A percentile compares a stretch with the other conserved stretches of the same genome.
Evolutionary conservation across 2,113 vertebrate species (phyloP).

Genomic region (Tupaia tana): DNA sequence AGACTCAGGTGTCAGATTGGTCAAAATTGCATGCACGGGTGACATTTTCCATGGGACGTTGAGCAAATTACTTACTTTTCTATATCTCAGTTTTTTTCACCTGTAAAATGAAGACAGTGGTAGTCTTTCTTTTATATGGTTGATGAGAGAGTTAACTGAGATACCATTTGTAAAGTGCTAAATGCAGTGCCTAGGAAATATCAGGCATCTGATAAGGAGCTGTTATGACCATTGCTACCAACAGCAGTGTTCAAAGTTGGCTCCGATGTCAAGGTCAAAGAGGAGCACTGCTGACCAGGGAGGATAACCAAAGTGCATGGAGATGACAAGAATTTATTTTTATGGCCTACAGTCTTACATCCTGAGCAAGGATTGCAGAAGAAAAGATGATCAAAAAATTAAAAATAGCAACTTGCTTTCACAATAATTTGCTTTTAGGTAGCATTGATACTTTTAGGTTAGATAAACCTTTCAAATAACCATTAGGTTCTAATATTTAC

Average conservation of each 20-base stretch:
- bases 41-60: not conserved
- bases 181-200: not conserved
- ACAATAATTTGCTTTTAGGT: not conserved
- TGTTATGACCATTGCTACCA: not conserved
- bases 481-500: not conserved
- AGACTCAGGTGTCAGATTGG: not conserved
- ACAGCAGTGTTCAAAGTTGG: accelerated
- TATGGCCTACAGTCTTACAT: not conserved
- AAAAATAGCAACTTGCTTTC: not conserved
- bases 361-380: not conserved
- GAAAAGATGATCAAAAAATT: not conserved
- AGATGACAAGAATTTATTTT: not conserved
- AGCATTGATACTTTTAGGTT: not conserved
- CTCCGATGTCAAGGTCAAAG: not conserved
- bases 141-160: not conserved
- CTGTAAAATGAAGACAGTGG: not conserved
- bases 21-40: not conserved
- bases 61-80: not conserved
- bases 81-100: not conserved
- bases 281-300: not conserved
- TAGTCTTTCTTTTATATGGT: not conserved
- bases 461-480: not conserved
- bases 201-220: not conserved
- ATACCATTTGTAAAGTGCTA: not conserved
- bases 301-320: not conserved